These are phyloP conservation scores for Zaprionus obscuricornis DNA, from an alignment of 2,888 invertebrate species.

Conservation along the genomic window DNA sequence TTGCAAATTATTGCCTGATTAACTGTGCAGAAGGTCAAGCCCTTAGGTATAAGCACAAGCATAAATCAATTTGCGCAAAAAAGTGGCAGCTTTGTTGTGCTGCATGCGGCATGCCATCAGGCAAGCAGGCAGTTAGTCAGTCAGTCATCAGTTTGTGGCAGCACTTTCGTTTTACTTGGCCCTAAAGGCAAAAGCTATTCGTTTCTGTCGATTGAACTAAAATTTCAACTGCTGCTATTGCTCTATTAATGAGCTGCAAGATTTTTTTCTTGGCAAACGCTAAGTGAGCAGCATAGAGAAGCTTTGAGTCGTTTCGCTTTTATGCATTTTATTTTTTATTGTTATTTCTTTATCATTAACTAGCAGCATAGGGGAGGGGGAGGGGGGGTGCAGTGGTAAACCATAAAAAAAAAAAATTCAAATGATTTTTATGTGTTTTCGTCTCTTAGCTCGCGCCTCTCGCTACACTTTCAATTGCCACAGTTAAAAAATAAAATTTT, in stretches of 20 bases:
- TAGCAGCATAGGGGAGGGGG: constrained; percentile 24
- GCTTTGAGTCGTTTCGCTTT: constrained; percentile 51
- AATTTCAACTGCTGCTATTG: constrained; percentile 28
- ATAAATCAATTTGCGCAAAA: constrained; percentile 46
- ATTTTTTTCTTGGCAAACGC: no score
- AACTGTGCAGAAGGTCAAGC: constrained; percentile 24
- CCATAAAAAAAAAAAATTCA: constrained; percentile 10
- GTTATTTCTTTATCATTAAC: constrained; percentile 56
- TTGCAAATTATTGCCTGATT: constrained; percentile 17
- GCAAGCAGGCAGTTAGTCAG: background rate
- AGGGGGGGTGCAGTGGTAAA: no score
- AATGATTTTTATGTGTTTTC: constrained; percentile 10
- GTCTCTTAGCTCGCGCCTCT: constrained; percentile 9
- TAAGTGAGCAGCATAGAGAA: no score
- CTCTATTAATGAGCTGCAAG: constrained; percentile 44
- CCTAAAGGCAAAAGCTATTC: background rate
- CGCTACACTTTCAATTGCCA: constrained; percentile 58
- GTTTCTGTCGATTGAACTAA: constrained; percentile 16
- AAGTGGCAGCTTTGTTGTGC: constrained; percentile 4
- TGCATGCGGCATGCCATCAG: constrained; percentile 3
- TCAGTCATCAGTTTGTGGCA: background rate
- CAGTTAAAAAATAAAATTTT: constrained; percentile 47
- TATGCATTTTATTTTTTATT: constrained; percentile 62
- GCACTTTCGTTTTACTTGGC: constrained; percentile 61
- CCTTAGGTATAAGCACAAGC: constrained; percentile 2